Evolutionary conservation across 2,113 vertebrate species (phyloP).

Genomic region (Etia nguti): DNA sequence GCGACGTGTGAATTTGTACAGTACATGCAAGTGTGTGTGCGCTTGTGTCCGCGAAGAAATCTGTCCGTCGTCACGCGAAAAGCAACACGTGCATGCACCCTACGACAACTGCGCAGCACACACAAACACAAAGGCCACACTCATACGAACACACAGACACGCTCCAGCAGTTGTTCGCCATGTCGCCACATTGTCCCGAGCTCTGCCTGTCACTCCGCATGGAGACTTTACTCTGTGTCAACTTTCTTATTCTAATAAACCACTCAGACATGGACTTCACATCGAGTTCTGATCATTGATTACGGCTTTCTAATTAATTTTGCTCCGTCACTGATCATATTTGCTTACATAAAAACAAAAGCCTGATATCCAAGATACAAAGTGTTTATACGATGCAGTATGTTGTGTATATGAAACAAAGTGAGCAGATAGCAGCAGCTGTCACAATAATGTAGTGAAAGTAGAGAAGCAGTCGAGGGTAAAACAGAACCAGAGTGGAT

Average conservation of each 20-base stretch:
- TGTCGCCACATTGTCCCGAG: slow-evolving; percentile 53
- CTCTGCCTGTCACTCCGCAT: slow-evolving; percentile 71
- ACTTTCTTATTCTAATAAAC: slow-evolving; percentile 79
- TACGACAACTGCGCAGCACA: slow-evolving; percentile 33
- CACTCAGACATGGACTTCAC: slow-evolving; percentile 51
- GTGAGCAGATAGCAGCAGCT: not conserved
- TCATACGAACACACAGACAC: slow-evolving; percentile 21
- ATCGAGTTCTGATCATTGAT: not conserved
- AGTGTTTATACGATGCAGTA: not conserved
- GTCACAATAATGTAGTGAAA: not conserved
- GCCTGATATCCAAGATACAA: not conserved
- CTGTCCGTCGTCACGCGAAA: slow-evolving; percentile 54
- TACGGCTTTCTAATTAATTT: not conserved
- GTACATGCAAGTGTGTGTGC: slow-evolving; percentile 66
- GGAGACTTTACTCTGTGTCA: slow-evolving; percentile 73
- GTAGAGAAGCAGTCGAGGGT: not conserved
- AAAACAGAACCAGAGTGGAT: not conserved
- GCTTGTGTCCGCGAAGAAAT: slow-evolving; percentile 58
- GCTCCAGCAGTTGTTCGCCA: slow-evolving; percentile 48
- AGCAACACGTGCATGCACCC: slow-evolving; percentile 62
- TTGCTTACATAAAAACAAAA: not conserved
- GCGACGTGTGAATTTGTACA: slow-evolving; percentile 70
- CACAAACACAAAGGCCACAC: slow-evolving; percentile 20
- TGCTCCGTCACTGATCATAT: not conserved
- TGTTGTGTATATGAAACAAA: not conserved